Evolutionary conservation across 2,113 vertebrate genomes (phyloP).

Genomic region (Nannobrachium achirus): DNA sequence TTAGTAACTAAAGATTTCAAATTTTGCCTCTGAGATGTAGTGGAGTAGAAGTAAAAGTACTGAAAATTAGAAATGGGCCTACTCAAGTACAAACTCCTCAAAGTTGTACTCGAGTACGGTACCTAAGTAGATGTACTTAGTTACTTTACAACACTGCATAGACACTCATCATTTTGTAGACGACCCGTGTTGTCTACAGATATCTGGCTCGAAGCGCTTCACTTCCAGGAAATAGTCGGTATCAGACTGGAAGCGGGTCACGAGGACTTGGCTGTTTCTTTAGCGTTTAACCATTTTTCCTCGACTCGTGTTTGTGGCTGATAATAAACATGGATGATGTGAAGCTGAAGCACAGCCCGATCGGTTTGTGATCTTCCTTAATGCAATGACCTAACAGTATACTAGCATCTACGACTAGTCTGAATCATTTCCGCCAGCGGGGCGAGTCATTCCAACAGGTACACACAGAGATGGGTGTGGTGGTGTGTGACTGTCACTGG

Average conservation of each 20-base stretch:
- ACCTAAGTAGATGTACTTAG: too few species aligned
- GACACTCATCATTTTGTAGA: too few species aligned
- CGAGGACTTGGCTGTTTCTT: conserved; percentile 34
- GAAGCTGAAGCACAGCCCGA: background rate
- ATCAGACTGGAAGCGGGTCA: conserved; percentile 53
- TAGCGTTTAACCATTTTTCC: background rate
- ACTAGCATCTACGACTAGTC: background rate
- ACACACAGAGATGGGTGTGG: conserved; percentile 70
- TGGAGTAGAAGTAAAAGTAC: too few species aligned
- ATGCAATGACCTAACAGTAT: background rate
- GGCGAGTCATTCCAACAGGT: conserved; percentile 59
- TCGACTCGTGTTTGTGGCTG: background rate
- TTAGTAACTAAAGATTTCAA: too few species aligned
- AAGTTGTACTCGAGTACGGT: too few species aligned
- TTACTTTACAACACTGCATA: too few species aligned
- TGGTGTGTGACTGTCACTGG: too few species aligned
- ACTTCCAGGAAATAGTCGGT: conserved; percentile 61
- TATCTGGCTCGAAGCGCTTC: background rate
- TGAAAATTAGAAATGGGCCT: too few species aligned
- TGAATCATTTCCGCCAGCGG: conserved; percentile 17
- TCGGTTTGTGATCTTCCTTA: background rate
- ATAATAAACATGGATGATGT: accelerated
- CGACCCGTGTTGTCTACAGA: too few species aligned
- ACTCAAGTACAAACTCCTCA: too few species aligned
- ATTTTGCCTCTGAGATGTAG: too few species aligned